Evolutionary conservation across 1,140 invertebrate species (phyloP).

Genomic region (Spodoptera litura): DNA sequence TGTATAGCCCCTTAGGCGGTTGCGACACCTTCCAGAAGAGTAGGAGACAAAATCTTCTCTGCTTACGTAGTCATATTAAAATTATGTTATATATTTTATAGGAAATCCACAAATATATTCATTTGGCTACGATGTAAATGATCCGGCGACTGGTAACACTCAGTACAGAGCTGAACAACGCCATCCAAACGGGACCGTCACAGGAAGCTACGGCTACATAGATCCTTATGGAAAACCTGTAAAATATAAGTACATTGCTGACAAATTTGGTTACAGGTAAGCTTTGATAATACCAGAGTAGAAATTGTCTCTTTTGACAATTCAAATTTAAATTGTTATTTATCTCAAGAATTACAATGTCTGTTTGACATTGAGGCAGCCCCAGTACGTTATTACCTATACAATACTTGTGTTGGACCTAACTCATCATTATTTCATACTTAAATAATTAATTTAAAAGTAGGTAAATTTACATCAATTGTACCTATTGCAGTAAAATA

Average conservation of each 20-base stretch:
- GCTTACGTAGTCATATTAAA: not conserved
- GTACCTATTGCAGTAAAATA: no score
- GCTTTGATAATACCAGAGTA: no score
- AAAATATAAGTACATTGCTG: conserved; percentile 87
- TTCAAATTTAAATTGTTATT: no score
- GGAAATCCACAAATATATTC: conserved; percentile 88
- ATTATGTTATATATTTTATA: conserved; percentile 50
- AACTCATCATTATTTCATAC: not conserved
- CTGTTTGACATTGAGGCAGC: no score
- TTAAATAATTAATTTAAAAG: not conserved
- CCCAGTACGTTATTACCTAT: no score
- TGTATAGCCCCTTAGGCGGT: no score
- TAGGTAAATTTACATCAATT: no score
- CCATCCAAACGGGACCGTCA: conserved; percentile 88
- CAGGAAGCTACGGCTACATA: conserved; percentile 89
- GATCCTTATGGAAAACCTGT: conserved; percentile 87
- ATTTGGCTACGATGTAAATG: conserved; percentile 90
- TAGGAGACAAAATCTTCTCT: no score
- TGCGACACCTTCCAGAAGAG: no score
- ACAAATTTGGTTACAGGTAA: conserved; percentile 89
- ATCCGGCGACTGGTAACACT: conserved; percentile 87
- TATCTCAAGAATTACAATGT: no score
- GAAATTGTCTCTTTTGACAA: no score
- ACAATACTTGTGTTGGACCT: no score
- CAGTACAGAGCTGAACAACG: conserved; percentile 90